A percentile compares a stretch with the other conserved stretches of the same genome.
Evolutionary conservation across 2,797 vertebrate genomes (phyloP).

Genomic region (Adrianichthys oophorus): DNA sequence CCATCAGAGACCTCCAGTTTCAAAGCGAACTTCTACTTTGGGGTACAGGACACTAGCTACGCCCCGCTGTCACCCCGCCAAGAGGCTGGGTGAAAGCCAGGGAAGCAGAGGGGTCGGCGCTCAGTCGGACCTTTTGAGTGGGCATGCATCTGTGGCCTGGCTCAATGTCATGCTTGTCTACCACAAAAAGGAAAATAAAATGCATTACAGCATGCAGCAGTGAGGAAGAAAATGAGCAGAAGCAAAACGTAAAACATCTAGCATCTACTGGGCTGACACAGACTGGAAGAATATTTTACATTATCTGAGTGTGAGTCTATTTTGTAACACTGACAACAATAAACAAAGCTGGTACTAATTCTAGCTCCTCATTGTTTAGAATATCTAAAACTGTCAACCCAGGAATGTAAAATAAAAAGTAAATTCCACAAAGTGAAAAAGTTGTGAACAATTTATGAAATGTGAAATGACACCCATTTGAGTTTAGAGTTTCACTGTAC

Average conservation of each 20-base stretch:
- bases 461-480: slow-evolving; percentile 10
- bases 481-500: neutral
- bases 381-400: slow-evolving; percentile 54
- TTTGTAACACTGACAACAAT: neutral
- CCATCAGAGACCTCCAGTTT: slow-evolving; percentile 82
- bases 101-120: slow-evolving; percentile 69
- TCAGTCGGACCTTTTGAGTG: slow-evolving; percentile 78
- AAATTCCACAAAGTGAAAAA: slow-evolving; percentile 51
- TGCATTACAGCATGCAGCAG: slow-evolving; percentile 82
- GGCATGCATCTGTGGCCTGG: slow-evolving; percentile 84
- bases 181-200: slow-evolving; percentile 88
- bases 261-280: slow-evolving; percentile 57
- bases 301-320: slow-evolving; percentile 4
- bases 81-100: slow-evolving; percentile 71
- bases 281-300: slow-evolving; percentile 36
- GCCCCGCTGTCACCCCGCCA: slow-evolving; percentile 69
- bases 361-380: slow-evolving; percentile 16
- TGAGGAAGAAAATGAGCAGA: slow-evolving; percentile 68
- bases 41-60: slow-evolving; percentile 72
- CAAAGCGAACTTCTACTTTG: slow-evolving; percentile 70
- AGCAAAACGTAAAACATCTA: slow-evolving; percentile 56
- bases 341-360: slow-evolving; percentile 9
- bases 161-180: slow-evolving; percentile 96
- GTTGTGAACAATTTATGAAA: slow-evolving; percentile 69
- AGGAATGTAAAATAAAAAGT: slow-evolving; percentile 38